A percentile compares a stretch with the other conserved stretches of the same genome.
Conservation (phyloP, 1,140 invertebrate species). For the Bombus affinis region DNA sequence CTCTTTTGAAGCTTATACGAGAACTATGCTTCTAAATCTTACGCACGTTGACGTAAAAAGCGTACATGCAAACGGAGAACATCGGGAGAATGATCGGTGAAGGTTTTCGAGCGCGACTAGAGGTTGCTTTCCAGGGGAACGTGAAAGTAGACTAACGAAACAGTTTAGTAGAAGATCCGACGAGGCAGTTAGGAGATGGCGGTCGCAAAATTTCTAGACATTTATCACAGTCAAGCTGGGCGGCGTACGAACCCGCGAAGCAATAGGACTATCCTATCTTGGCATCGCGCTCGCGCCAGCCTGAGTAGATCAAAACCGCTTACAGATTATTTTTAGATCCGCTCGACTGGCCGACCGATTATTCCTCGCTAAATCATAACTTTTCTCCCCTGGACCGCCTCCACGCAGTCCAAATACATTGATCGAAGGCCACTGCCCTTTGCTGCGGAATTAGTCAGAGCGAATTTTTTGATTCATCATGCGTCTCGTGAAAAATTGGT, state of each 20-base stretch:
- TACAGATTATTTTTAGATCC: conserved; percentile 65
- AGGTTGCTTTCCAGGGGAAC: background rate
- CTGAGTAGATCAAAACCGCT: conserved; percentile 54
- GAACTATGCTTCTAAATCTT: background rate
- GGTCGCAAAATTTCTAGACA: conserved; percentile 49
- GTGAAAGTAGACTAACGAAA: conserved; percentile 21
- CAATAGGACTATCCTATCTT: conserved; percentile 56
- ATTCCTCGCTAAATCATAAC: conserved; percentile 73
- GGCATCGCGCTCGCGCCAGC: conserved; percentile 53
- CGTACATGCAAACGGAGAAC: background rate
- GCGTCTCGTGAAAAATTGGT: background rate
- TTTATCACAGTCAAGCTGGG: conserved; percentile 43
- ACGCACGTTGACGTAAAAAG: background rate
- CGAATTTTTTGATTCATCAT: background rate
- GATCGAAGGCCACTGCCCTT: conserved; percentile 52
- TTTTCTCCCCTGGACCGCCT: conserved; percentile 48
- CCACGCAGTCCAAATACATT: conserved; percentile 53
- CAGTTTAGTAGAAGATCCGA: background rate
- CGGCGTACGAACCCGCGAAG: background rate
- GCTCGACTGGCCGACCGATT: conserved; percentile 56
- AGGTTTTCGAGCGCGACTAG: background rate
- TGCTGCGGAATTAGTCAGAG: conserved; percentile 33
- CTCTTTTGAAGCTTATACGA: background rate
- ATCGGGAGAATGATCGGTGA: too few relatives aligned
- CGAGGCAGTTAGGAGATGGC: background rate